phyloP scores from a whole-genome alignment of 1,140 invertebrate species.

The Cheumatopsyche charites region DNA sequence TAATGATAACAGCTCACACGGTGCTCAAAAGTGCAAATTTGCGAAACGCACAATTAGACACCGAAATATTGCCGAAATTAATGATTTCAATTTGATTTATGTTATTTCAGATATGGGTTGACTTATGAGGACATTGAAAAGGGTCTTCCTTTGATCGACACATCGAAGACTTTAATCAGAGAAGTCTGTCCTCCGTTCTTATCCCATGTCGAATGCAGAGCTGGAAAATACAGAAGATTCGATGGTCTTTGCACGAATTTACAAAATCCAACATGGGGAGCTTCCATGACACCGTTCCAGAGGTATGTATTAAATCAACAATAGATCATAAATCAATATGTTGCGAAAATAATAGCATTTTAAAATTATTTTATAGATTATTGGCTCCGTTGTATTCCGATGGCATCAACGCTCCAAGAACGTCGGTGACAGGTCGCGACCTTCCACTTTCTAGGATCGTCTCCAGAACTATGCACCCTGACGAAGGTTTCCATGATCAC shows the following conservation, averaged over 20 bases:
- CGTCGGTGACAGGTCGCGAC: slow-evolving; percentile 73
- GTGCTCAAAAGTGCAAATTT: neutral
- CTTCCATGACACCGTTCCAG: slow-evolving; percentile 81
- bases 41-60: slow-evolving; percentile 12
- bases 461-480: slow-evolving; percentile 87
- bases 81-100: neutral
- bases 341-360: neutral
- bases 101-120: slow-evolving; percentile 74
- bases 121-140: slow-evolving; percentile 87
- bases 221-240: slow-evolving; percentile 87
- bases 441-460: slow-evolving; percentile 83
- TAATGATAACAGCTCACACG: slow-evolving; percentile 4
- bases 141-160: slow-evolving; percentile 86
- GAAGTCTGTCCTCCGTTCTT: slow-evolving; percentile 89
- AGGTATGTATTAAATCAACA: slow-evolving; percentile 61
- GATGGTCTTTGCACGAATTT: slow-evolving; percentile 95
- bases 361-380: slow-evolving; percentile 61
- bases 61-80: neutral
- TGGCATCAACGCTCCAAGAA: slow-evolving; percentile 80
- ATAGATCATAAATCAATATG: too few relatives aligned
- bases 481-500: slow-evolving; percentile 90
- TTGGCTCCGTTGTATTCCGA: slow-evolving; percentile 80
- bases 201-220: slow-evolving; percentile 83
- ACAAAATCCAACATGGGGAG: slow-evolving; percentile 88
- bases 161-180: slow-evolving; percentile 83